Conservation (phyloP, 2,888 invertebrate genomes). For the Theretra japonica region DNA sequence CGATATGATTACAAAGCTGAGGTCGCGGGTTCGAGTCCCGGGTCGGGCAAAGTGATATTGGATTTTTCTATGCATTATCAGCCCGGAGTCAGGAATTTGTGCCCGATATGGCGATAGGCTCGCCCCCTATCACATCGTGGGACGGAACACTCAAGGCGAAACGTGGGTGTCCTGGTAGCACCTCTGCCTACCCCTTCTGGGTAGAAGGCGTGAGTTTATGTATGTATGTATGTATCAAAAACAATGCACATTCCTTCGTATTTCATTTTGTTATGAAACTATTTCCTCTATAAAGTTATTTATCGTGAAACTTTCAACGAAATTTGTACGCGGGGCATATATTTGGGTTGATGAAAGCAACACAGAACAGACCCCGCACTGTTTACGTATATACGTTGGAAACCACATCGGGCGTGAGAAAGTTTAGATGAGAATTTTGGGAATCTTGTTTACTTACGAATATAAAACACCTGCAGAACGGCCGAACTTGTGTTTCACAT, state of each 20-base stretch:
- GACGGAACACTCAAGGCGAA: too few relatives aligned
- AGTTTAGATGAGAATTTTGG: slow-evolving; percentile 66
- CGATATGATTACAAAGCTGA: too few relatives aligned
- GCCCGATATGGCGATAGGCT: too few relatives aligned
- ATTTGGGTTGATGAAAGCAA: slow-evolving; percentile 50
- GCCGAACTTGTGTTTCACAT: slow-evolving; percentile 52
- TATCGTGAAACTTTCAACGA: slow-evolving; percentile 28
- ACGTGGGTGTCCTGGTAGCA: too few relatives aligned
- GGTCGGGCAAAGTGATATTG: too few relatives aligned
- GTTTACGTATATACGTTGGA: slow-evolving; percentile 50
- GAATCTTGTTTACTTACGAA: slow-evolving; percentile 62
- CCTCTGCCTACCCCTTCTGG: too few relatives aligned
- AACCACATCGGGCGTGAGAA: slow-evolving; percentile 62
- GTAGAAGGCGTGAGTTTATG: too few relatives aligned
- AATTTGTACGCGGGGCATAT: slow-evolving; percentile 40
- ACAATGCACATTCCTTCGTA: background rate
- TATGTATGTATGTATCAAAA: too few relatives aligned
- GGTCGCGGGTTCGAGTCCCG: too few relatives aligned
- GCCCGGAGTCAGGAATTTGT: too few relatives aligned
- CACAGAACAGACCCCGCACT: slow-evolving; percentile 61
- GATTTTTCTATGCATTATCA: too few relatives aligned
- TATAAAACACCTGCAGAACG: slow-evolving; percentile 51
- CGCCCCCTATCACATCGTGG: too few relatives aligned
- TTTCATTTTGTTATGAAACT: slow-evolving; percentile 18
- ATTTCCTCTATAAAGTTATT: slow-evolving; percentile 30